phyloP scores from a whole-genome alignment of 2,888 invertebrate species.

The Mermis nigrescens region DNA sequence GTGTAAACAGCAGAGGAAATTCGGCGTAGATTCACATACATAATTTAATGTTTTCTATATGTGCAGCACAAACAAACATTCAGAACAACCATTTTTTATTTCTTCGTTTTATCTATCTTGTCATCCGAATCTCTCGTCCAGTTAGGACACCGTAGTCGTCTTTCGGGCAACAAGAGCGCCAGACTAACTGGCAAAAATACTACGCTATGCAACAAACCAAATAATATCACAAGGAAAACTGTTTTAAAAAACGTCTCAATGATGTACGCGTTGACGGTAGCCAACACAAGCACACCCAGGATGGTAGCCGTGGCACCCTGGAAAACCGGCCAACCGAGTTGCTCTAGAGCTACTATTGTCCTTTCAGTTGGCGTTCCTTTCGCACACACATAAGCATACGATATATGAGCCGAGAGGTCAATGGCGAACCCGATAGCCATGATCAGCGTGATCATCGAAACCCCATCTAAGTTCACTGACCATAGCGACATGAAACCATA shows the following conservation, averaged over 20 bases:
- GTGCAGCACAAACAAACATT: too few relatives aligned
- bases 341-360: slow-evolving; percentile 64
- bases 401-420: slow-evolving; percentile 83
- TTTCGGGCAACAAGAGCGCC: slow-evolving; percentile 13
- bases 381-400: slow-evolving; percentile 80
- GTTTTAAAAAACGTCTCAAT: slow-evolving; percentile 85
- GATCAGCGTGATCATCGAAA: slow-evolving; percentile 83
- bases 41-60: too few relatives aligned
- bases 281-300: slow-evolving; percentile 60
- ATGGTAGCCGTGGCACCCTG: slow-evolving; percentile 81
- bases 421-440: slow-evolving; percentile 93
- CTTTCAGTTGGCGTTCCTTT: slow-evolving; percentile 55
- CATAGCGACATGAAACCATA: slow-evolving; percentile 80
- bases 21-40: too few relatives aligned
- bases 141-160: background rate
- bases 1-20: too few relatives aligned
- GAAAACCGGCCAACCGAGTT: slow-evolving; percentile 68
- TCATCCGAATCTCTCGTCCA: too few relatives aligned
- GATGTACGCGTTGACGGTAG: slow-evolving; percentile 56
- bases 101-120: too few relatives aligned
- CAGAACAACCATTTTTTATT: too few relatives aligned
- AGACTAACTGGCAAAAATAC: slow-evolving; percentile 50
- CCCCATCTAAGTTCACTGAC: slow-evolving; percentile 59
- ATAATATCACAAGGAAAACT: slow-evolving; percentile 75
- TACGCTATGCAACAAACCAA: slow-evolving; percentile 73